Conservation (phyloP, 2,797 vertebrate species). For the Spea hammondii region DNA sequence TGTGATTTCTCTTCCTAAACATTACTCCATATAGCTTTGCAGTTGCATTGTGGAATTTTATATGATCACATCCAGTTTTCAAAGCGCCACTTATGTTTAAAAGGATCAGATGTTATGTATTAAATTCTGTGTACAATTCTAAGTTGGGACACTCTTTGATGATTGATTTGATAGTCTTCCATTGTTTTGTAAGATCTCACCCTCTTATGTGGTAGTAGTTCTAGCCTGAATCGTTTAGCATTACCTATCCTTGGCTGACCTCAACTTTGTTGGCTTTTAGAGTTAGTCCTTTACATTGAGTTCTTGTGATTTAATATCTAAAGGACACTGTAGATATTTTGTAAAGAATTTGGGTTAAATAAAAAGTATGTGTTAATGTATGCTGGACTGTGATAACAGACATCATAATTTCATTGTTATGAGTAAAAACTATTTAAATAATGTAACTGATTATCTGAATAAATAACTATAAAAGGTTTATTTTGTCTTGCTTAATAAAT, state of each 20-base stretch:
- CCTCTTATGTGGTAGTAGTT: conserved; percentile 2
- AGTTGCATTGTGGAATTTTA: conserved; percentile 57
- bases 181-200: conserved; percentile 21
- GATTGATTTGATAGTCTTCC: conserved; percentile 6
- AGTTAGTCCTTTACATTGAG: background rate
- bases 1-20: conserved; percentile 58
- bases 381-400: background rate
- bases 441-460: too few relatives aligned
- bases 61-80: conserved; percentile 59
- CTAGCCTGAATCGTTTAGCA: background rate
- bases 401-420: background rate
- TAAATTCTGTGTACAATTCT: conserved; percentile 20
- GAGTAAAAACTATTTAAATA: too few relatives aligned
- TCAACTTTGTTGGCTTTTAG: conserved; percentile 16
- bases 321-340: background rate
- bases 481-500: too few relatives aligned
- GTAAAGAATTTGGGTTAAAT: conserved; percentile 8
- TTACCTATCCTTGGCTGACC: conserved; percentile 29
- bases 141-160: conserved; percentile 24
- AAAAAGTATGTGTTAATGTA: background rate
- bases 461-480: too few relatives aligned
- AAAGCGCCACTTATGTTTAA: conserved; percentile 49
- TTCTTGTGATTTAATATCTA: conserved; percentile 22
- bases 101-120: conserved; percentile 51
- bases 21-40: conserved; percentile 57